phyloP scores from a whole-genome alignment of 1,140 invertebrate species.

The Magallana ariakensis region DNA sequence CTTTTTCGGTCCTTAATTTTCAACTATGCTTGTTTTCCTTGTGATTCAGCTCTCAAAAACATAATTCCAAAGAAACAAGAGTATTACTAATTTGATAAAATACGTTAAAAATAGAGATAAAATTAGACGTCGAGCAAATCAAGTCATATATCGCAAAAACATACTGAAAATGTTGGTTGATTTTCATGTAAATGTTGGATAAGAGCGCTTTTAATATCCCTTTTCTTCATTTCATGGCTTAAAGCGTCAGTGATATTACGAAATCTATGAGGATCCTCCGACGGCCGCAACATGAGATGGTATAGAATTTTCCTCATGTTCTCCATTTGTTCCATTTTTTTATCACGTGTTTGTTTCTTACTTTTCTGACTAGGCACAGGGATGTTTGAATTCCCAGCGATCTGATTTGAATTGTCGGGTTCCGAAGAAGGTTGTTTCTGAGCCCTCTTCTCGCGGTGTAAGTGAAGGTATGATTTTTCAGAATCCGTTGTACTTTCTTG shows the following conservation, averaged over 20 bases:
- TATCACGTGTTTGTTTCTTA: not conserved
- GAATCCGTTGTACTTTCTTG: not conserved
- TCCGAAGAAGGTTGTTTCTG: not conserved
- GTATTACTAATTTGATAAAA: no score
- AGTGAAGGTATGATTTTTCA: not conserved
- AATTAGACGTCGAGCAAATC: no score
- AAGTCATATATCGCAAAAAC: not conserved
- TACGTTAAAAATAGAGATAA: no score
- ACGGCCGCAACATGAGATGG: not conserved
- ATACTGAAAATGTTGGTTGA: not conserved
- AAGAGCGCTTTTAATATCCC: not conserved
- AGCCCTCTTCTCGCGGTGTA: conserved; percentile 9
- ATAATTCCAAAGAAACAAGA: no score
- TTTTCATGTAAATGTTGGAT: conserved; percentile 8
- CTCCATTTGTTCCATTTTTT: not conserved
- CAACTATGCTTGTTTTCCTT: no score
- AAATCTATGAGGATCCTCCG: not conserved
- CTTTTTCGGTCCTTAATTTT: no score
- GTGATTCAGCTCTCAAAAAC: no score
- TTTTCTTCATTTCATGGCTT: conserved; percentile 1
- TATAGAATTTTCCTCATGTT: not conserved
- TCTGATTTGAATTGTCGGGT: not conserved
- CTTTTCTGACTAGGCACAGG: not conserved
- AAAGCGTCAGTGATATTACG: not conserved
- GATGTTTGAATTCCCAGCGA: not conserved